A percentile compares a stretch with the other conserved stretches of the same genome.
These are phyloP conservation scores for Schizothorax lantsangensis DNA, from an alignment of 2,797 vertebrate species.

Conservation along the genomic window DNA sequence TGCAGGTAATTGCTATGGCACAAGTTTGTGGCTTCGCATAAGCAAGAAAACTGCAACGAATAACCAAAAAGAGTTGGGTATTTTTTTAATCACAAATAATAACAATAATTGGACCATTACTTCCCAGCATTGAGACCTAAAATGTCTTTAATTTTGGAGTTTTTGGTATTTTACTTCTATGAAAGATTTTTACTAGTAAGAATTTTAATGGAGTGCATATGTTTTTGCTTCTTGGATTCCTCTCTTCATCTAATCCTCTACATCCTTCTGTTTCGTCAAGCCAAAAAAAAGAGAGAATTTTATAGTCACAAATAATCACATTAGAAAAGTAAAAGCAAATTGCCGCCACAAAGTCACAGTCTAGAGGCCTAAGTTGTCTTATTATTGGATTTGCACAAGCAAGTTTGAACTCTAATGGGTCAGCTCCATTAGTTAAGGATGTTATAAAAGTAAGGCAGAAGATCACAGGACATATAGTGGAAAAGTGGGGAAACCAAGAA, in stretches of 20 bases:
- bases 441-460: slow-evolving; percentile 6
- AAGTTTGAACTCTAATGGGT: not conserved
- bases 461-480: not conserved
- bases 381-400: not conserved
- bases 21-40: not conserved
- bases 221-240: not conserved
- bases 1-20: not conserved
- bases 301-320: not conserved
- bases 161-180: not conserved
- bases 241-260: not conserved
- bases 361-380: not conserved
- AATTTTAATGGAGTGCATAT: not conserved
- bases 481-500: not conserved
- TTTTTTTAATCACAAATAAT: not conserved
- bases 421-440: slow-evolving; percentile 6
- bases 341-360: not conserved
- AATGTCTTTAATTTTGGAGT: not conserved
- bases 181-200: not conserved
- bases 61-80: not conserved
- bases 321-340: not conserved
- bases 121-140: not conserved
- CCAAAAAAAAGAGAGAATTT: not conserved
- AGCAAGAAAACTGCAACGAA: not conserved
- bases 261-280: not conserved
- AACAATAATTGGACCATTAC: not conserved